Base-by-base conservation (phyloP, 2,797 vertebrate genomes). In the Ctenosaura bakeri region DNA sequence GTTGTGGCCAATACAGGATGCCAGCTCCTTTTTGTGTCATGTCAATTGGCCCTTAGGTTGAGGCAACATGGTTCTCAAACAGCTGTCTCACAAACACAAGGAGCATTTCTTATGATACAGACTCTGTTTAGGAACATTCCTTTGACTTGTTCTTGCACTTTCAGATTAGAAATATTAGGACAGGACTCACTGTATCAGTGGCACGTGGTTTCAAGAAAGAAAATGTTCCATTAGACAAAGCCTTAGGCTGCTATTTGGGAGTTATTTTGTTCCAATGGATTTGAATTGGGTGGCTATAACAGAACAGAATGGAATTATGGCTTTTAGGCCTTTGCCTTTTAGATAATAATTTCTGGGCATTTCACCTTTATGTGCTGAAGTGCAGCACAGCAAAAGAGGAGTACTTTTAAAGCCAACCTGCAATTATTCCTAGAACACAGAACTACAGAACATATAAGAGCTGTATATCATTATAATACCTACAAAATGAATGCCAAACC, bases 181-280 rank as follows among this genome's bases (percentile, higher is more conserved):
- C 69, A 20, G 56, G 42, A 83, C 20, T 81, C n/a, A 2, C 3
- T 86, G 77, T 20, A 79, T 32, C 50, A 20, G 46, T 35, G 32
- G 26, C 77, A 50, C n/a, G 2, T 35, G 66, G 52, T 52, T 78
- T 90, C 88, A 88, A 71, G 87, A 83, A 92, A 81, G 80, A 35
- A 52, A 90, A 82, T 73, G 54, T 92, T 94, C 74, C 71, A 62
- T 18, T 32, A 35, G 3, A 38, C 54, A 90, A 94, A 92, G 66
- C 74, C 26, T 81, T 62, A 56, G 42, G 69, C 83, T 84, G 35
- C 82, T 89, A 91, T 26, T 89, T 32, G 77, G 8, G 89, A 92
- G 92, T 93, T 93, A 94, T 95, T 94, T 93, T 93, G 80, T 92
- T 79, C 82, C 59, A 76, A 10, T 92, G 78, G 88, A 90, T 93